A percentile compares a stretch with the other conserved stretches of the same genome.
Evolutionary conservation across 1,140 invertebrate genomes (phyloP).

Genomic region (Nylanderia fulva): DNA sequence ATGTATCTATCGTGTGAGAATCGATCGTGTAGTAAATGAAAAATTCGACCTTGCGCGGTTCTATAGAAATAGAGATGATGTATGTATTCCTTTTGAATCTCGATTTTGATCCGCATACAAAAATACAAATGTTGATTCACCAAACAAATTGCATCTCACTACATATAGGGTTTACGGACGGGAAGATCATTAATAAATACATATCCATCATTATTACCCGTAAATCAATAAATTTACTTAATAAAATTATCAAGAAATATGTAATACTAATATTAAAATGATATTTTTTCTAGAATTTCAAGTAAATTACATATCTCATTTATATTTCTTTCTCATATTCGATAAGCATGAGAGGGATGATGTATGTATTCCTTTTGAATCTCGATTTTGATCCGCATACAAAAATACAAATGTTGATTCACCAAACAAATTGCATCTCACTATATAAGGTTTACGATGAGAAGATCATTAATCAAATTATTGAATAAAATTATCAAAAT

Average conservation of each 20-base stretch:
- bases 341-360: background rate
- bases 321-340: background rate
- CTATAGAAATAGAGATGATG: slow-evolving; percentile 22
- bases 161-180: background rate
- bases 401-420: slow-evolving; percentile 23
- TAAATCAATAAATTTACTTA: background rate
- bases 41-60: slow-evolving; percentile 11
- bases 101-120: slow-evolving; percentile 4
- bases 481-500: slow-evolving; percentile 9
- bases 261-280: background rate
- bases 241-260: too few species aligned
- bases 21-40: slow-evolving; percentile 48
- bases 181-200: background rate
- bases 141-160: background rate
- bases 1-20: slow-evolving; percentile 26
- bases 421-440: background rate
- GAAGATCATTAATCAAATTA: background rate
- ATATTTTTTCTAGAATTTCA: background rate
- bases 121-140: slow-evolving; percentile 17
- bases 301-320: background rate
- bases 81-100: too few species aligned
- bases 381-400: background rate
- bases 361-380: too few species aligned
- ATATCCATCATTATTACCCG: background rate
- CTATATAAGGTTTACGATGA: background rate